Percentiles rank a stretch among this genome's conserved stretches.
Evolutionary conservation across 2,113 vertebrate genomes (phyloP).

Genomic region (Syngnathoides biaculeatus): DNA sequence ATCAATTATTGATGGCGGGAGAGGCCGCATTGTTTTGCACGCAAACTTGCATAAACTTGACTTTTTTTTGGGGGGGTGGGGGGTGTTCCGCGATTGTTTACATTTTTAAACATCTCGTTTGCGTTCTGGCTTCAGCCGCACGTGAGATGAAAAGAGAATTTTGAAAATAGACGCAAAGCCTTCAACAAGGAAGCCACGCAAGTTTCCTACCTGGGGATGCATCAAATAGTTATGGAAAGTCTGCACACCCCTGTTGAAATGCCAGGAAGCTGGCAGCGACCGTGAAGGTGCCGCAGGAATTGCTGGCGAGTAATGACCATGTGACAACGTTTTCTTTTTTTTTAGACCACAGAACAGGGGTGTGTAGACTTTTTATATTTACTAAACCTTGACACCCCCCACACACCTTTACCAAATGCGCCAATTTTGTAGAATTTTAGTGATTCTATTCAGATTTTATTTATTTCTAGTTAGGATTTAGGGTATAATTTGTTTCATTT

Average conservation of each 20-base stretch:
- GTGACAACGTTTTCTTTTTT: too few relatives aligned
- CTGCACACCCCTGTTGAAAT: background rate
- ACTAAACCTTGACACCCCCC: too few relatives aligned
- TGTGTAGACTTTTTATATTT: background rate
- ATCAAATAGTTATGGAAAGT: background rate
- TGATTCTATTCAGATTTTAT: too few relatives aligned
- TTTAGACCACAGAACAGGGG: background rate
- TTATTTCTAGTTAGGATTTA: too few relatives aligned
- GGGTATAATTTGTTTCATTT: too few relatives aligned
- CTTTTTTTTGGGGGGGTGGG: too few relatives aligned
- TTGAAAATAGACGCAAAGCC: constrained; percentile 35
- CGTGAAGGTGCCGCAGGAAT: background rate
- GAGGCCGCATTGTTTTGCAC: constrained; percentile 28
- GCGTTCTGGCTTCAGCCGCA: background rate
- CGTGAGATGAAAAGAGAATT: constrained; percentile 66
- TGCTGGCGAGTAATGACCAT: background rate
- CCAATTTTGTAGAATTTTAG: too few relatives aligned
- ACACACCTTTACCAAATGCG: too few relatives aligned
- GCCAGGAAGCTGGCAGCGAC: background rate
- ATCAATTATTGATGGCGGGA: constrained; percentile 50
- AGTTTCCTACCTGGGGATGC: background rate
- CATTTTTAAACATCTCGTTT: constrained; percentile 15
- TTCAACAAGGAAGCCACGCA: constrained; percentile 36
- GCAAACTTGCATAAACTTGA: constrained; percentile 41
- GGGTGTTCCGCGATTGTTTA: constrained; percentile 39